A percentile compares a stretch with the other conserved stretches of the same genome.
phyloP scores from a whole-genome alignment of 2,113 vertebrate genomes.

The Oncorhynchus nerka region DNA sequence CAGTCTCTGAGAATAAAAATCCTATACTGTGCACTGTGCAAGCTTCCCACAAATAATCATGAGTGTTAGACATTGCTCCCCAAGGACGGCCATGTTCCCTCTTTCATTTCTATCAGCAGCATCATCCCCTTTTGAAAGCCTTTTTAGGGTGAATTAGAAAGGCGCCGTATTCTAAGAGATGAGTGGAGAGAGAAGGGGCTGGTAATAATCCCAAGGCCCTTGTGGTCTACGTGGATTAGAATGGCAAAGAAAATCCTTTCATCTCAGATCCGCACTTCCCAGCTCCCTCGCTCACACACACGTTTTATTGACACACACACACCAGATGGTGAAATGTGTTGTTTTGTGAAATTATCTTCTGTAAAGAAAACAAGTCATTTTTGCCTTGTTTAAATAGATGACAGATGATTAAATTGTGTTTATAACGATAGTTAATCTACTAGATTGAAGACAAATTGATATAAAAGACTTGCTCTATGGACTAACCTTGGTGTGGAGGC shows the following conservation, averaged over 20 bases:
- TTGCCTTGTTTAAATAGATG: slow-evolving; percentile 18
- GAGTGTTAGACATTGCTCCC: slow-evolving; percentile 71
- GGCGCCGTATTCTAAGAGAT: slow-evolving; percentile 70
- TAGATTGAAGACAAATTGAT: slow-evolving; percentile 39
- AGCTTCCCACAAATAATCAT: slow-evolving; percentile 51
- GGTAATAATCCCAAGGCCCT: slow-evolving; percentile 73
- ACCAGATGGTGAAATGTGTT: not conserved
- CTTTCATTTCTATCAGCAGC: slow-evolving; percentile 70
- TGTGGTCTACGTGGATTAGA: slow-evolving; percentile 74
- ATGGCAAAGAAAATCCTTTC: slow-evolving; percentile 75
- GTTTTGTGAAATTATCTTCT: slow-evolving; percentile 4
- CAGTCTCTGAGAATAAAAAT: slow-evolving; percentile 32
- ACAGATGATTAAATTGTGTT: slow-evolving; percentile 38
- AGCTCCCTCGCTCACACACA: slow-evolving; percentile 24
- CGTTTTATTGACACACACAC: not conserved
- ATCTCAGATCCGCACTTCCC: slow-evolving; percentile 69
- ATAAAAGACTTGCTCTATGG: slow-evolving; percentile 40
- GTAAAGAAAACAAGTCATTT: slow-evolving; percentile 30
- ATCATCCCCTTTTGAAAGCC: slow-evolving; percentile 74
- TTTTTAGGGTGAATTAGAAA: slow-evolving; percentile 78
- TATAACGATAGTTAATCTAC: slow-evolving; percentile 10
- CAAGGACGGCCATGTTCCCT: slow-evolving; percentile 63
- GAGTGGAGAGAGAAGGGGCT: slow-evolving; percentile 60
- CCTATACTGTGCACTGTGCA: slow-evolving; percentile 18
- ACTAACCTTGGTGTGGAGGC: slow-evolving; percentile 38